Base-by-base conservation (phyloP, 2,797 vertebrate species). In the Scyliorhinus canicula region DNA sequence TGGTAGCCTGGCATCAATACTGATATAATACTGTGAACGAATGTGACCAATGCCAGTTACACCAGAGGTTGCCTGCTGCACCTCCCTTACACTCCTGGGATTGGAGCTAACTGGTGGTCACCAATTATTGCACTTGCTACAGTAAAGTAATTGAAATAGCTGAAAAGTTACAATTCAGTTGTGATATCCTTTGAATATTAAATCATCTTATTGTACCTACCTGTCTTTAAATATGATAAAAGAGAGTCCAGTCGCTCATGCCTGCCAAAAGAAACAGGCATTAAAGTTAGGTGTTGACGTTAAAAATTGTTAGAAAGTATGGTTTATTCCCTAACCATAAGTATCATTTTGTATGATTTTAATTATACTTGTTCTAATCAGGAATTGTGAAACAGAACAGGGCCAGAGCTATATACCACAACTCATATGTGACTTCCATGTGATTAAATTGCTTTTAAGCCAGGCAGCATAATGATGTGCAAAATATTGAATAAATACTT, bases 171-270 rank as follows among this genome's bases (percentile, higher is more conserved):
- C 9, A 65, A 65, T 65, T 8, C 35, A n/a, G 35, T 24, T 91
- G n/a, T 24, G 26, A 91, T 91, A 91, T 40, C 57, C 35, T 60
- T 16, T 63, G 93, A 94, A 74, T 67, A 69, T 2, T n/a, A 52
- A n/a, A 94, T 71, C 40, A 3, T 35, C 24, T 50, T 52, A 35
- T 60, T 94, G 31, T 16, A 26, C 95, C 95, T 97, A 97, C 97
- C 97, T 95, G 95, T 95, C 79, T 96, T 96, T 95, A 97, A 96
- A 93, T 96, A 97, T 93, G 65, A 84, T 95, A 96, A 44, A 95
- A 98, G 95, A 69, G 93, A 96, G 55, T 90, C 95, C 95, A 96
- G 95, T 96, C 96, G 96, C 95, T 96, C 96, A 88, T 93, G 95
- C 95, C 97, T 97, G 95, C 95, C 95, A 96, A 0, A 0, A 28